These are phyloP conservation scores for Anadara kagoshimensis DNA, from an alignment of 1,140 invertebrate species.

Conservation along the genomic window DNA sequence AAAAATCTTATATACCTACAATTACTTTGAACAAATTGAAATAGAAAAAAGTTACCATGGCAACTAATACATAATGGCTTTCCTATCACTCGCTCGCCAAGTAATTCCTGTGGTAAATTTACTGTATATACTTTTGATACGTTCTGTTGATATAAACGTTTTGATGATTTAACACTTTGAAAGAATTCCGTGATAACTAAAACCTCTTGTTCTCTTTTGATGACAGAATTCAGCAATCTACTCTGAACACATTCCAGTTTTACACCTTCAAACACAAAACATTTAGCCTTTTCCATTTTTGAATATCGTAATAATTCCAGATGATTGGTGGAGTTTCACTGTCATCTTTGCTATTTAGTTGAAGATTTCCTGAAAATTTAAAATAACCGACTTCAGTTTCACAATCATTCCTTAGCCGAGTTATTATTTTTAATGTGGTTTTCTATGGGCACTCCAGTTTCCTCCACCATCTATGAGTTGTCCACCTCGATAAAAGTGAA, in stretches of 20 bases:
- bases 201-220: not conserved
- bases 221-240: not conserved
- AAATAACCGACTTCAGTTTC: too few species aligned
- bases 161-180: too few species aligned
- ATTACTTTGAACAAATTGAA: slow-evolving; percentile 1
- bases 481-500: too few species aligned
- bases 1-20: slow-evolving; percentile 15
- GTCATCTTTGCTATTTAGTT: too few species aligned
- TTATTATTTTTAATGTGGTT: too few species aligned
- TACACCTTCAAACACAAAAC: not conserved
- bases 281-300: too few species aligned
- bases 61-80: slow-evolving; percentile 13
- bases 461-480: too few species aligned
- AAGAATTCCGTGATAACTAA: slow-evolving; percentile 1
- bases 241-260: slow-evolving; percentile 1
- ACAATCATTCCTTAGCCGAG: too few species aligned
- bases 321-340: too few species aligned
- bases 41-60: slow-evolving; percentile 5
- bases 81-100: slow-evolving; percentile 14
- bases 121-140: not conserved
- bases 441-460: too few species aligned
- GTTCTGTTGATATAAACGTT: not conserved
- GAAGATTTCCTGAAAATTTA: too few species aligned
- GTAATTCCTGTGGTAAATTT: slow-evolving; percentile 3
- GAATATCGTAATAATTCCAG: too few species aligned